phyloP scores from a whole-genome alignment of 2,888 invertebrate species.

The Chrysolina americana region DNA sequence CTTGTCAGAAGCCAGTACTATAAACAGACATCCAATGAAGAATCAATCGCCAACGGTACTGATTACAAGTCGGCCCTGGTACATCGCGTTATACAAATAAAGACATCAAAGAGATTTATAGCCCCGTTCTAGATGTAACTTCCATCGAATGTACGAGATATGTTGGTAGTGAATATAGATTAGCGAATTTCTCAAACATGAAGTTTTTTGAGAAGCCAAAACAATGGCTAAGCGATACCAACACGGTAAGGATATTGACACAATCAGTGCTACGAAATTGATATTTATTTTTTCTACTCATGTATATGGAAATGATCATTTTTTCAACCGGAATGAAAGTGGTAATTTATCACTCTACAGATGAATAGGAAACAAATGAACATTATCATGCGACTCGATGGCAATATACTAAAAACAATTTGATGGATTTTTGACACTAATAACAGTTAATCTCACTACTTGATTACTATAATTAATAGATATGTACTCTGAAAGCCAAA shows the following conservation, averaged over 20 bases:
- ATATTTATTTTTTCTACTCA: too few relatives aligned
- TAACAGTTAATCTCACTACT: too few relatives aligned
- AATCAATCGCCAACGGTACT: conserved; percentile 14
- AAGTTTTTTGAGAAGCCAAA: neutral
- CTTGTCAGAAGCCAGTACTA: neutral
- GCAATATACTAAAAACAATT: too few relatives aligned
- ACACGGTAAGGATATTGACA: neutral
- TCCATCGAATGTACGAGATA: neutral
- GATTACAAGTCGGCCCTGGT: neutral
- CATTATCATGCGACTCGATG: too few relatives aligned
- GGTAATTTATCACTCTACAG: too few relatives aligned
- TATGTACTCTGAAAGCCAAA: too few relatives aligned
- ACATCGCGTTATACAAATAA: neutral
- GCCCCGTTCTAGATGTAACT: conserved; percentile 1
- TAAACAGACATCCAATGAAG: conserved; percentile 15
- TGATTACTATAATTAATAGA: too few relatives aligned
- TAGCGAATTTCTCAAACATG: neutral
- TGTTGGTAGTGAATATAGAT: neutral
- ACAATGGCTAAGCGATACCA: neutral
- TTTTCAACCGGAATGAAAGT: too few relatives aligned
- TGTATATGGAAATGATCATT: too few relatives aligned
- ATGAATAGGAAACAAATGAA: too few relatives aligned
- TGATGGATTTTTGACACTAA: too few relatives aligned
- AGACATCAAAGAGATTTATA: conserved; percentile 12
- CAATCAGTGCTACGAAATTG: neutral